Percentiles rank a stretch among this genome's conserved stretches.
Evolutionary conservation across 2,888 invertebrate species (phyloP).

Genomic region (Polymixis flavicincta): DNA sequence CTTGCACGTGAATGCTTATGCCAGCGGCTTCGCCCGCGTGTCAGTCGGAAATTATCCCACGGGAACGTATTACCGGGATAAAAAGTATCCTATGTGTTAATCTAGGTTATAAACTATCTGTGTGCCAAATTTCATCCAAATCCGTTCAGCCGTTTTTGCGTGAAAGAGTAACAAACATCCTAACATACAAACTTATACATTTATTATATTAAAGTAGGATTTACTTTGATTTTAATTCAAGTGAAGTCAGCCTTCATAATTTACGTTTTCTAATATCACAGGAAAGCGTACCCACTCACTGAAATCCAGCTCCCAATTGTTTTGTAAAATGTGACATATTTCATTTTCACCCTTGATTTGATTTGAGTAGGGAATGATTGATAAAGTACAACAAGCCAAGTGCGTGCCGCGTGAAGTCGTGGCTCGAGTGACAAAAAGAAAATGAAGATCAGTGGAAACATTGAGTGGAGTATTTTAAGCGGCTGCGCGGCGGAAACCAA

Average conservation of each 20-base stretch:
- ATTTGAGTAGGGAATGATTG: constrained; percentile 80
- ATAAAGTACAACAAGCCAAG: constrained; percentile 73
- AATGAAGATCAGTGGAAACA: constrained; percentile 60
- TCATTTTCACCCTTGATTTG: constrained; percentile 81
- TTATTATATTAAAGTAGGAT: too few species aligned
- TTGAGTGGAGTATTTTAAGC: constrained; percentile 36
- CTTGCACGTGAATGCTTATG: too few species aligned
- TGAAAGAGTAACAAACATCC: too few species aligned
- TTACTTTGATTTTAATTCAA: too few species aligned
- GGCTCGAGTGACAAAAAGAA: constrained; percentile 67
- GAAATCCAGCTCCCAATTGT: constrained; percentile 54
- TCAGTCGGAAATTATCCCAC: too few species aligned
- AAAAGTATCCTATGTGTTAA: too few species aligned
- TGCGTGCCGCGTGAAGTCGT: constrained; percentile 56
- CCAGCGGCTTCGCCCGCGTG: too few species aligned
- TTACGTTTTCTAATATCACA: background rate
- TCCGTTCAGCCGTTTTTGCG: too few species aligned
- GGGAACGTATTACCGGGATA: too few species aligned
- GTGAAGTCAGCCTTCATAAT: background rate
- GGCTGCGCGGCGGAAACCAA: background rate
- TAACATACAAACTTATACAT: too few species aligned
- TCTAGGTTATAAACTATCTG: too few species aligned
- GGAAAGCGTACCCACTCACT: constrained; percentile 31
- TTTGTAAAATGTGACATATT: constrained; percentile 73
- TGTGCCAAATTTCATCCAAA: too few species aligned